phyloP scores from a whole-genome alignment of 2,113 vertebrate genomes.

The Girardinichthys multiradiatus region DNA sequence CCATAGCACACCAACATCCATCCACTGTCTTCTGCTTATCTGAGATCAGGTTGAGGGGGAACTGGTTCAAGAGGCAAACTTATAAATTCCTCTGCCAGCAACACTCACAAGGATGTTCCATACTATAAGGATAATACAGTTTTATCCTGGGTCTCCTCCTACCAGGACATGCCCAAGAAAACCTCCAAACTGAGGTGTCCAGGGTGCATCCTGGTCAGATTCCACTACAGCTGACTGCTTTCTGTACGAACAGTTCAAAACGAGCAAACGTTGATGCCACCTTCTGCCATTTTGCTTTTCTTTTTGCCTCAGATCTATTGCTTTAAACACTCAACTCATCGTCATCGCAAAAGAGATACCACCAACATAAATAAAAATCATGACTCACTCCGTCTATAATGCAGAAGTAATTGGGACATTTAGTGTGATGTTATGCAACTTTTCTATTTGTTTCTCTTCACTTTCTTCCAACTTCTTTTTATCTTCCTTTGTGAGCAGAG shows the following conservation, averaged over 20 bases:
- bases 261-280: neutral
- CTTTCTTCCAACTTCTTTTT: neutral
- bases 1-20: too few relatives aligned
- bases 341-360: neutral
- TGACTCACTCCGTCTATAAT: neutral
- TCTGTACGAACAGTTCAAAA: neutral
- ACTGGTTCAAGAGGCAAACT: too few relatives aligned
- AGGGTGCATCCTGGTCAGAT: neutral
- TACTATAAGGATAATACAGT: neutral
- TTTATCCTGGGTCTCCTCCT: neutral
- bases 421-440: neutral
- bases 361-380: neutral
- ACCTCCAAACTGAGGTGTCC: neutral
- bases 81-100: too few relatives aligned
- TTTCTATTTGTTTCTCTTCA: conserved; percentile 6
- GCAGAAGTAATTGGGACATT: neutral
- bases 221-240: neutral
- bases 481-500: conserved; percentile 10
- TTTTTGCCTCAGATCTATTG: neutral
- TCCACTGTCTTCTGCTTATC: too few relatives aligned
- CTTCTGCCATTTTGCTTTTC: neutral
- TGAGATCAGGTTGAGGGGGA: too few relatives aligned
- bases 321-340: neutral
- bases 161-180: neutral
- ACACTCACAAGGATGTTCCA: neutral